These are phyloP conservation scores for Platorchestia sp. DNA, from an alignment of 1,140 invertebrate genomes.

Conservation along the genomic window DNA sequence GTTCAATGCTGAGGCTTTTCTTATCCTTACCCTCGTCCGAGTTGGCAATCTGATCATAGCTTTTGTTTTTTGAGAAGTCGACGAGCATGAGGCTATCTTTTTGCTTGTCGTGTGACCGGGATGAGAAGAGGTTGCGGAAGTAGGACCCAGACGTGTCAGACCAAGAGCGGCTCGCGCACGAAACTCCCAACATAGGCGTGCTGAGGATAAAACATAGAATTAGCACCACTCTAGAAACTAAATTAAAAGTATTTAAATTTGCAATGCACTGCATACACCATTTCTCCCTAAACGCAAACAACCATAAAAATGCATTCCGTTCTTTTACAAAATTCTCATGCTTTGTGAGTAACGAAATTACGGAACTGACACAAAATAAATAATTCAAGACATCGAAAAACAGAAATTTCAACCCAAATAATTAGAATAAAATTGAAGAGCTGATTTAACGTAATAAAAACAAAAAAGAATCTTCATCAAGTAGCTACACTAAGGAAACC, in stretches of 20 bases:
- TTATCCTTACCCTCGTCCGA: slow-evolving; percentile 61
- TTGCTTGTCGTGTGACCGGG: slow-evolving; percentile 59
- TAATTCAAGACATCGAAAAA: too few species aligned
- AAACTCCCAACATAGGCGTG: slow-evolving; percentile 66
- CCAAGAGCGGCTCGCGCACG: slow-evolving; percentile 66
- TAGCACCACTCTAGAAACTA: not conserved
- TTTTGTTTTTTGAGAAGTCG: slow-evolving; percentile 67
- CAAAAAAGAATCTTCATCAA: too few species aligned
- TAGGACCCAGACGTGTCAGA: slow-evolving; percentile 65
- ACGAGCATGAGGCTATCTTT: slow-evolving; percentile 65
- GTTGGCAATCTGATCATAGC: slow-evolving; percentile 63
- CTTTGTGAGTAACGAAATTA: not conserved
- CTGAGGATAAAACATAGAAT: slow-evolving; percentile 59
- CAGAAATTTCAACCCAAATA: too few species aligned
- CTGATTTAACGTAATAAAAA: too few species aligned
- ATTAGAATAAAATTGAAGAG: too few species aligned
- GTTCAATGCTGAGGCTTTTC: slow-evolving; percentile 64
- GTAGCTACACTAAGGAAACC: too few species aligned
- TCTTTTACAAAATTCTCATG: not conserved
- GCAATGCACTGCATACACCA: not conserved
- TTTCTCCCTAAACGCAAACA: not conserved
- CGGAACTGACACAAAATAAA: too few species aligned
- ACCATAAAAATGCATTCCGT: not conserved
- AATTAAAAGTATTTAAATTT: not conserved
- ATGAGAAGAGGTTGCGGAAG: slow-evolving; percentile 63